phyloP scores from a whole-genome alignment of 2,113 vertebrate species.

The Willisornis vidua region DNA sequence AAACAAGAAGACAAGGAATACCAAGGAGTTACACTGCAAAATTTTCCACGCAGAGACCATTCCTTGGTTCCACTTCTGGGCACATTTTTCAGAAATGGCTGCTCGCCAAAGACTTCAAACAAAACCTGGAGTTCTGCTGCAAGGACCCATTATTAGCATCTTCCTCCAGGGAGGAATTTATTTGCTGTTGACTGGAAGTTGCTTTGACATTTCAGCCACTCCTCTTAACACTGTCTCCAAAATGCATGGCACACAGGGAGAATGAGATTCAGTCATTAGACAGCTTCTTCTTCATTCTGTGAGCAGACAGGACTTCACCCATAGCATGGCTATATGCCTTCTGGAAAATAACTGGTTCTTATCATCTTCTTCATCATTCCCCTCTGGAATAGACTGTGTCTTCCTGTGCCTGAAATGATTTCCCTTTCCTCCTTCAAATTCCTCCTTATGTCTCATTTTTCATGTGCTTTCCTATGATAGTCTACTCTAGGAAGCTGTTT shows the following conservation, averaged over 20 bases:
- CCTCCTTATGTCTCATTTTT: neutral
- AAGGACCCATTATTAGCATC: conserved; percentile 15
- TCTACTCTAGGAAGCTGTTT: neutral
- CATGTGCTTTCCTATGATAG: neutral
- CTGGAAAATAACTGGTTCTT: conserved; percentile 11
- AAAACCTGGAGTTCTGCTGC: neutral
- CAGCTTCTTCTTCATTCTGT: neutral
- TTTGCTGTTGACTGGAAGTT: conserved; percentile 18
- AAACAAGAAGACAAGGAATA: neutral
- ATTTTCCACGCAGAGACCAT: neutral
- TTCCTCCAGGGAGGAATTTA: conserved; percentile 15
- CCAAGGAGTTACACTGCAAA: neutral
- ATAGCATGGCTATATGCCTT: neutral
- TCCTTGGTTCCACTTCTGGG: neutral
- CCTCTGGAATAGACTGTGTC: neutral
- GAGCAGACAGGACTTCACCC: neutral
- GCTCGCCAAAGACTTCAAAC: conserved; percentile 4
- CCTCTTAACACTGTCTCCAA: neutral
- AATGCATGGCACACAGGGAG: neutral
- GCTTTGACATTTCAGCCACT: neutral
- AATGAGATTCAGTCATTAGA: neutral
- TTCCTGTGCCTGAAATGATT: neutral
- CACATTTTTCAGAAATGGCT: neutral
- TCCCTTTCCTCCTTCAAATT: conserved; percentile 14
- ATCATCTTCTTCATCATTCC: neutral